Conservation (phyloP, 2,113 vertebrate genomes). For the Bos javanicus region DNA sequence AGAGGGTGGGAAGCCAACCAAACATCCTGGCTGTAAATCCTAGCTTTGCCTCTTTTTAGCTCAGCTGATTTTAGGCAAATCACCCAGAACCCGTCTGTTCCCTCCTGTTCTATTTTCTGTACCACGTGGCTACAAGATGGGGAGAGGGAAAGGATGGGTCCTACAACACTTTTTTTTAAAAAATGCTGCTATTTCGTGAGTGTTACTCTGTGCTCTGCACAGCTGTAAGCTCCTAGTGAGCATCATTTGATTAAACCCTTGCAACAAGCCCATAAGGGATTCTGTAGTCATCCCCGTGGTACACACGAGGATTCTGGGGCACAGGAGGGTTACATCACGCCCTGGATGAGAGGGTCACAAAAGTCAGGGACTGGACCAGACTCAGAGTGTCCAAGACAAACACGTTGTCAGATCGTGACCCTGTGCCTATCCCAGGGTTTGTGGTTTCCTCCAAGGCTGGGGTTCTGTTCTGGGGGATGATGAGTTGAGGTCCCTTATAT, state of each 20-base stretch:
- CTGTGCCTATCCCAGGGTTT: background rate
- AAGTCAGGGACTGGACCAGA: background rate
- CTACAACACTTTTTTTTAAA: background rate
- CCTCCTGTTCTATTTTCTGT: background rate
- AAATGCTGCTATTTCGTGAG: background rate
- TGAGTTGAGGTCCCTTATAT: background rate
- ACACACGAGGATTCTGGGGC: rapidly evolving
- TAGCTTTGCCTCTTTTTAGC: background rate
- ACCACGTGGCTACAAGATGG: background rate
- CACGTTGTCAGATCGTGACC: rapidly evolving
- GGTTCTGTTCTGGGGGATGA: background rate
- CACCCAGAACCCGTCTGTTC: background rate
- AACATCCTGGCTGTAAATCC: background rate
- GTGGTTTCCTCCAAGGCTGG: too few species aligned
- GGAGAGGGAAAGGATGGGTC: background rate
- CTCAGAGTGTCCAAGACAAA: background rate
- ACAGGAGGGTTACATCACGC: rapidly evolving
- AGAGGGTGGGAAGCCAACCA: background rate
- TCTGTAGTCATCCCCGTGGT: background rate
- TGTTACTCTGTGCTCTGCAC: background rate
- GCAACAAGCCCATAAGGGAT: background rate
- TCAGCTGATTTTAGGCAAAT: background rate
- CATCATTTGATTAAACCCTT: background rate
- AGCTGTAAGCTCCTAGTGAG: background rate
- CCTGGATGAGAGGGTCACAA: rapidly evolving